phyloP scores from a whole-genome alignment of 2,797 vertebrate species.

The Scleropages formosus region DNA sequence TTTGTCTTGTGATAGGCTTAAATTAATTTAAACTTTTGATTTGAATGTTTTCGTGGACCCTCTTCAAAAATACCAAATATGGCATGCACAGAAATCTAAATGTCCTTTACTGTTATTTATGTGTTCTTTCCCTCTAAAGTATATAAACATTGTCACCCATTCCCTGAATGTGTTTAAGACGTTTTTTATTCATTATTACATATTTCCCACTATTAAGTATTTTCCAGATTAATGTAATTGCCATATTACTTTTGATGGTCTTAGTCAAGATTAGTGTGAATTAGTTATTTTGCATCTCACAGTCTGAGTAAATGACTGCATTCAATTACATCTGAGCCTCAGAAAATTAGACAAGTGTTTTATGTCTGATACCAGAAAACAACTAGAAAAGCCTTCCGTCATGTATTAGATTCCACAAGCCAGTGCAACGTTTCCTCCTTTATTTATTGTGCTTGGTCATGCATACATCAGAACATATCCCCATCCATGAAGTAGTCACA shows the following conservation, averaged over 20 bases:
- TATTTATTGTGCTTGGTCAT: neutral
- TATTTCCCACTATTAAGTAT: neutral
- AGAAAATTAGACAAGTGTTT: too few species aligned
- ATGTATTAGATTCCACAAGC: neutral
- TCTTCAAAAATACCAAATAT: too few species aligned
- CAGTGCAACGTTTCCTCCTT: neutral
- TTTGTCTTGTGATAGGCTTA: too few species aligned
- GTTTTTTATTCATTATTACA: neutral
- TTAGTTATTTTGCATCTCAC: neutral
- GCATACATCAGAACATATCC: neutral
- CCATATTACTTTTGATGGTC: conserved; percentile 5
- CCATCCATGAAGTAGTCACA: neutral
- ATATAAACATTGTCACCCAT: too few species aligned
- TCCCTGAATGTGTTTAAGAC: too few species aligned
- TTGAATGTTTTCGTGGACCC: too few species aligned
- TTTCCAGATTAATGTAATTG: conserved; percentile 2
- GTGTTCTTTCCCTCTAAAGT: too few species aligned
- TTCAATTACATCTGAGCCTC: too few species aligned
- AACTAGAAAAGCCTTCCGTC: neutral
- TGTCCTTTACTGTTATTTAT: too few species aligned
- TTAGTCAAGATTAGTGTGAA: neutral
- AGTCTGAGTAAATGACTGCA: neutral
- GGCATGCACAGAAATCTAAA: too few species aligned
- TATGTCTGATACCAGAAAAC: neutral
- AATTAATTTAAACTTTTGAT: too few species aligned